Evolutionary conservation across 2,113 vertebrate species (phyloP).

Genomic region (Himantopus leucocephalus): DNA sequence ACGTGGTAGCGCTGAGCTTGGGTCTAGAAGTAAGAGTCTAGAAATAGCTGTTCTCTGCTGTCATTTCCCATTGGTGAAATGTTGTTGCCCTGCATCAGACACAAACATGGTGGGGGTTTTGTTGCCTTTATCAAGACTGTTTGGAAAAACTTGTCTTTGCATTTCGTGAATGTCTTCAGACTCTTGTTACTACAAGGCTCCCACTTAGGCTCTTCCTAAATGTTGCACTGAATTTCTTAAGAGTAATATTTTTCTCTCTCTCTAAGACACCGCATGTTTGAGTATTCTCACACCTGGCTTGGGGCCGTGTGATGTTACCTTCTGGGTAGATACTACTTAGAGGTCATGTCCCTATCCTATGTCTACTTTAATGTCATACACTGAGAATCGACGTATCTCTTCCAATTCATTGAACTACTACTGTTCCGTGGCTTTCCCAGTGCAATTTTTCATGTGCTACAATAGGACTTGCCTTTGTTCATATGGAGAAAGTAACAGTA

Average conservation of each 20-base stretch:
- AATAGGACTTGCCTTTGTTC: not conserved
- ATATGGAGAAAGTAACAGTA: too few relatives aligned
- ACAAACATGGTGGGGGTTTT: not conserved
- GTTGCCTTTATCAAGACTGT: not conserved
- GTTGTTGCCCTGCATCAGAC: not conserved
- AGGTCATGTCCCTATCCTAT: not conserved
- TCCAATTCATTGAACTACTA: rapidly evolving
- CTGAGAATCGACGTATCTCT: not conserved
- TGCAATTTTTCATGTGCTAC: not conserved
- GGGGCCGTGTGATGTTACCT: rapidly evolving
- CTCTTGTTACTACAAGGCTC: not conserved
- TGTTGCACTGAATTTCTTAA: not conserved
- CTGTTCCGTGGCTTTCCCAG: not conserved
- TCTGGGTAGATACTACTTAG: not conserved
- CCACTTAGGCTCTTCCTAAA: not conserved
- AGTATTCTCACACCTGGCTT: not conserved
- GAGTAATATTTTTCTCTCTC: not conserved
- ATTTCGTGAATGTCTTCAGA: not conserved
- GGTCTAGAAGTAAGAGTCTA: not conserved
- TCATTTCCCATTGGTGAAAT: not conserved
- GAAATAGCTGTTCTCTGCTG: not conserved
- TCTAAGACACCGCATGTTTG: rapidly evolving
- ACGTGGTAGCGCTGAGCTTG: not conserved
- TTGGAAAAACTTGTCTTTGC: not conserved
- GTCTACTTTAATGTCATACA: not conserved